Base-by-base conservation (phyloP, 1,140 invertebrate genomes). In the Harpegnathos saltator region DNA sequence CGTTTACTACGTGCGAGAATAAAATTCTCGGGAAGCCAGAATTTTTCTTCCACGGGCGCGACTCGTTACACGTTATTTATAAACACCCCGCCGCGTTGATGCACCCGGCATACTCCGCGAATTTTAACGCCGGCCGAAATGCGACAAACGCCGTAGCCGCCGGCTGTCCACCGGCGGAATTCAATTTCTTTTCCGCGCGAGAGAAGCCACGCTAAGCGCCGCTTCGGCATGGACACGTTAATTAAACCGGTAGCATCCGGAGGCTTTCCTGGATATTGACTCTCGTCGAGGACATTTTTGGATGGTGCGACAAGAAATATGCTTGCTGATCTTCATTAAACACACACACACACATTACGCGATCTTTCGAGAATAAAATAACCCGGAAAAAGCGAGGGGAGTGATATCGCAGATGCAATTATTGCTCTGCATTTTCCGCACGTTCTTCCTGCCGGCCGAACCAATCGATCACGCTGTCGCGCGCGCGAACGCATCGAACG, bases 1-100 rank as follows among this genome's bases (percentile, higher is more conserved):
- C 29, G 11, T 68, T 19, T 56, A 29, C 62, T 7, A 7, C 4
- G 19, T 0, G 9, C 3, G 7, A 12, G 7, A 15, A 61, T 29
- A 9, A 48, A 52, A 54, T 12, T 77, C 14, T 17, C 24, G 22
- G 19, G 19, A 69, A 59, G 22, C 24, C 52, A 33, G 15, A 54
- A 54, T 69, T 69, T 48, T 71, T 29, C 14, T 19, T 44, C 11
- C 12, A 48, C n/a, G 38, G 38, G 38, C 7, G 12, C 15, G 22
- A 2, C n/a, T 48, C 44, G 11, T 75, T 69, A 26, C 38, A 9
- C 38, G 38, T 69, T 44, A 65, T 29, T 14, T 33, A 29, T 75
- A 75, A 62, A 29, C 7, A 1, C n/a, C n/a, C n/a, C 12, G 26
- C 2, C 17, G 5, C 17, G 1, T 29, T 48, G 26, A 50, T 74